phyloP scores from a whole-genome alignment of 2,113 vertebrate species.

The Equus quagga region DNA sequence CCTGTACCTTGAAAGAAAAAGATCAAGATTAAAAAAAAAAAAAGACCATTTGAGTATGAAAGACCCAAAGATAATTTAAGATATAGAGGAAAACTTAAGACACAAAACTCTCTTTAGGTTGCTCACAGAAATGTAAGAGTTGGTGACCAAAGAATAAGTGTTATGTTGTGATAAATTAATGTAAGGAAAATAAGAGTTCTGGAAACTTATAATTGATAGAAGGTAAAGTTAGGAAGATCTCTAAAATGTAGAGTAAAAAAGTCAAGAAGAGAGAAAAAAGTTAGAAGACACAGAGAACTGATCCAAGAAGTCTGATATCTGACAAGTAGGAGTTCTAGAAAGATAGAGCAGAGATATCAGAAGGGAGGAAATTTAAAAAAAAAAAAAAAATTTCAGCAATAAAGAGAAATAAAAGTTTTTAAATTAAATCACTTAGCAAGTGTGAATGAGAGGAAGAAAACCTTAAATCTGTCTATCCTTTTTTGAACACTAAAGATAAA shows the following conservation, averaged over 20 bases:
- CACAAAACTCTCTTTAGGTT: not conserved
- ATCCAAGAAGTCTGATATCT: not conserved
- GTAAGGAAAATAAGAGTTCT: not conserved
- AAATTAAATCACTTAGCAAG: slow-evolving; percentile 26
- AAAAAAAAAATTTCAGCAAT: not conserved
- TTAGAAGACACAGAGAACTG: not conserved
- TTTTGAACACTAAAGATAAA: slow-evolving; percentile 1
- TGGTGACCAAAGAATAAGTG: not conserved
- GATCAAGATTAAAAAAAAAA: not conserved
- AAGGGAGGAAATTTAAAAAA: not conserved
- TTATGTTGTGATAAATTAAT: slow-evolving; percentile 1
- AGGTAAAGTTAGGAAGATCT: slow-evolving; percentile 22
- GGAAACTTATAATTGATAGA: not conserved
- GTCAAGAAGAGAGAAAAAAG: not conserved
- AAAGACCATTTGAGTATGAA: not conserved
- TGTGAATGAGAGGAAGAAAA: not conserved
- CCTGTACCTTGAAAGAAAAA: not conserved
- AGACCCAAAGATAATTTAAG: not conserved
- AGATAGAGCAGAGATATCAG: not conserved
- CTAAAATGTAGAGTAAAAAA: not conserved
- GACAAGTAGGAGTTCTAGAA: not conserved
- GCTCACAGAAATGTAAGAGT: not conserved
- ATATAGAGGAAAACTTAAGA: not conserved
- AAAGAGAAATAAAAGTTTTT: not conserved
- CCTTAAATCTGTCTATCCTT: not conserved